A percentile compares a stretch with the other conserved stretches of the same genome.
phyloP scores from a whole-genome alignment of 2,888 invertebrate species.

The Leptothorax acervorum region DNA sequence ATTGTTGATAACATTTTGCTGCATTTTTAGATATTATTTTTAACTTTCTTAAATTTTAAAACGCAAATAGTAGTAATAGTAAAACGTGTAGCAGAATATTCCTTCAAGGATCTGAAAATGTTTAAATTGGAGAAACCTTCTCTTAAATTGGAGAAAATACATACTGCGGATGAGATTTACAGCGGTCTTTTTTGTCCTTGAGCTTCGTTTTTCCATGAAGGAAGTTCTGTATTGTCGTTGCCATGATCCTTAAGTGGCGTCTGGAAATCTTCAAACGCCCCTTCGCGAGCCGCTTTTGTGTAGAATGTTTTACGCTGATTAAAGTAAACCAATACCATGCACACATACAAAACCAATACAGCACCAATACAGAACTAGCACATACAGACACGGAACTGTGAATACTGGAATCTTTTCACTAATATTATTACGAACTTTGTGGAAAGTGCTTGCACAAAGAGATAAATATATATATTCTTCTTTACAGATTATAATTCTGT shows the following conservation, averaged over 20 bases:
- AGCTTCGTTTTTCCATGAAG: constrained; percentile 56
- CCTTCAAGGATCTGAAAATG: not conserved
- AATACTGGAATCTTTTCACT: not conserved
- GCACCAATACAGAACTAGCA: not conserved
- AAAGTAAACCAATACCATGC: not conserved
- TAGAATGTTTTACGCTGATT: constrained; percentile 59
- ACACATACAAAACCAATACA: not conserved
- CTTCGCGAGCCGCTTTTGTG: constrained; percentile 52
- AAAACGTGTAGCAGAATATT: not conserved
- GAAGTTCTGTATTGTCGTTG: constrained; percentile 65
- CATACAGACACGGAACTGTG: not conserved
- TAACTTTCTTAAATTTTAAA: not conserved
- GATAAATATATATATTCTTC: not conserved
- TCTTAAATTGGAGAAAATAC: not conserved
- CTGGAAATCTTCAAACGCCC: constrained; percentile 69
- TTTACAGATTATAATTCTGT: not conserved
- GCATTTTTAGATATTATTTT: not conserved
- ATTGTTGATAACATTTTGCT: not conserved
- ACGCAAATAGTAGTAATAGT: not conserved
- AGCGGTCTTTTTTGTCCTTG: constrained; percentile 59
- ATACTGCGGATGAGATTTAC: not conserved
- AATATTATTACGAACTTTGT: not conserved
- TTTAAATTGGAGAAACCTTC: not conserved
- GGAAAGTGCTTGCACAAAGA: not conserved
- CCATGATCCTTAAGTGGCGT: constrained; percentile 61